Percentiles rank a stretch among this genome's conserved stretches.
Conservation (phyloP, 2,113 vertebrate genomes). For the Ammodytes dubius region DNA sequence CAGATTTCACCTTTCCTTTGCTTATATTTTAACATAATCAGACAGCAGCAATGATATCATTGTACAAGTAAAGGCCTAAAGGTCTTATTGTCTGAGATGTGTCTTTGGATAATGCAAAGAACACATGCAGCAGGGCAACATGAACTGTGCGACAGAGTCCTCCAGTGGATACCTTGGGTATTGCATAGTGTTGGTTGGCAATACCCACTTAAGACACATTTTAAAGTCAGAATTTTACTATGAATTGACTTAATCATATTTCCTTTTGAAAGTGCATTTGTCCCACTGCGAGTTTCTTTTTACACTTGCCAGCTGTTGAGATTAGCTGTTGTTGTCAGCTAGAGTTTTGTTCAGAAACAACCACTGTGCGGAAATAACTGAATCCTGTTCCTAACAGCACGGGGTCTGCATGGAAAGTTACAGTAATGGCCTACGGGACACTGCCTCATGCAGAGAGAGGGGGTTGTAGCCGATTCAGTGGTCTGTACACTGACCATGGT, state of each 20-base stretch:
- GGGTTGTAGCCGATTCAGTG: no score
- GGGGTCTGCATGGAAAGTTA: not conserved
- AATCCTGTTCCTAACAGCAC: not conserved
- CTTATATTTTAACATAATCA: not conserved
- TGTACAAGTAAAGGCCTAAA: conserved; percentile 29
- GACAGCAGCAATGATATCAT: conserved; percentile 13
- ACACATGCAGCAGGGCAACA: conserved; percentile 38
- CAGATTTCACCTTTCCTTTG: not conserved
- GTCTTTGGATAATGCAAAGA: conserved; percentile 82
- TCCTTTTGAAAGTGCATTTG: not conserved
- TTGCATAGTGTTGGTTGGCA: not conserved
- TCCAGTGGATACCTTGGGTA: conserved; percentile 78
- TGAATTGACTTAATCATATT: not conserved
- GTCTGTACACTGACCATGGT: no score
- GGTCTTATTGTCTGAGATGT: conserved; percentile 37
- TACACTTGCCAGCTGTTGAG: not conserved
- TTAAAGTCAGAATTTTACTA: not conserved
- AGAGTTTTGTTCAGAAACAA: not conserved
- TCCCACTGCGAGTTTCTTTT: not conserved
- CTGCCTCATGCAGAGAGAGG: no score
- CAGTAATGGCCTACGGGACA: not conserved
- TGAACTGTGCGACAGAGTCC: conserved; percentile 65
- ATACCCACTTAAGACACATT: not conserved
- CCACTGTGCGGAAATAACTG: not conserved
- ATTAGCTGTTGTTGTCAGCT: not conserved